These are phyloP conservation scores for Microtus californicus DNA, from an alignment of 2,797 vertebrate genomes.

Conservation along the genomic window DNA sequence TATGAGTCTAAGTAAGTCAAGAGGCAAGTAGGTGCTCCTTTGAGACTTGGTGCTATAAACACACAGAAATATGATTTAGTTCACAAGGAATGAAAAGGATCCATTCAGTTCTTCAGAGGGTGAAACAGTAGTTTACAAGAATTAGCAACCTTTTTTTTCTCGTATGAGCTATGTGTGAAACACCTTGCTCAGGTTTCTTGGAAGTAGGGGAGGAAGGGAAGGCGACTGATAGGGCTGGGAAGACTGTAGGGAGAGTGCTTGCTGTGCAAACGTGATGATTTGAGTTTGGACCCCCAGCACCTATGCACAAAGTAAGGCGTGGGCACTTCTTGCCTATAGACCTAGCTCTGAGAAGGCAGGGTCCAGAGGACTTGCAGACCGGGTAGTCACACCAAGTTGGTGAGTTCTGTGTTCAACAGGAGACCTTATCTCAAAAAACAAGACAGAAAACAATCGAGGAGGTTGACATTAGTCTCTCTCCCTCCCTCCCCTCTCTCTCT, in stretches of 20 bases:
- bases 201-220: neutral
- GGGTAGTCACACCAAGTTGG: neutral
- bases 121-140: neutral
- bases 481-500: too few species aligned
- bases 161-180: neutral
- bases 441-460: neutral
- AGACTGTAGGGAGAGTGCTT: neutral
- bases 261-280: neutral
- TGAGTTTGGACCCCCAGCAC: neutral
- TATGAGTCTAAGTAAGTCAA: neutral
- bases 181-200: neutral
- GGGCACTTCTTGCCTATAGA: neutral
- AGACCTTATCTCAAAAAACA: neutral
- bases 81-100: neutral
- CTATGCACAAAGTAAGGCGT: too few species aligned
- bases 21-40: slow-evolving; percentile 71
- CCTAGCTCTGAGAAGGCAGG: neutral
- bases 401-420: neutral
- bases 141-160: neutral
- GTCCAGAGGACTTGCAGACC: neutral
- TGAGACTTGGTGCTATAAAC: neutral
- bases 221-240: too few species aligned
- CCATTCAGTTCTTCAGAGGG: neutral
- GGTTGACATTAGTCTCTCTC: too few species aligned
- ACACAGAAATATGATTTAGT: neutral